phyloP scores from a whole-genome alignment of 2,888 invertebrate species.

The Apotomis turbidana region DNA sequence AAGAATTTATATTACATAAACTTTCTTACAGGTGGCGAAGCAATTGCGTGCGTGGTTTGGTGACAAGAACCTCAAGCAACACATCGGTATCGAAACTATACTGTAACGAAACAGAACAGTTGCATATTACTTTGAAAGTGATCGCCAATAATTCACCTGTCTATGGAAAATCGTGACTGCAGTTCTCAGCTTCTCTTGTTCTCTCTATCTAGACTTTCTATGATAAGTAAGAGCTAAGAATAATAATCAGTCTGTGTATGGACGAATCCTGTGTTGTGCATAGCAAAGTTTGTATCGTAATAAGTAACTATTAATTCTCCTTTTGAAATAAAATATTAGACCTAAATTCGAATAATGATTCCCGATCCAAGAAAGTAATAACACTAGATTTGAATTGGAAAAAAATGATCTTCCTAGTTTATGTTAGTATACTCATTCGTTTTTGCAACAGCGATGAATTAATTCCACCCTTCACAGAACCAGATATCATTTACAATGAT shows the following conservation, averaged over 20 bases:
- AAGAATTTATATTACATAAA: no score
- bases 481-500: not conserved
- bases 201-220: not conserved
- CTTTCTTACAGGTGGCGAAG: slow-evolving; percentile 60
- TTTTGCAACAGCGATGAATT: not conserved
- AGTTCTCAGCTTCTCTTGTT: no score
- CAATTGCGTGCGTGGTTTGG: slow-evolving; percentile 57
- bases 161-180: no score
- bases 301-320: no score
- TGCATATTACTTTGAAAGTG: not conserved
- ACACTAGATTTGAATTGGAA: not conserved
- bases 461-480: slow-evolving; percentile 7
- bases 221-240: no score
- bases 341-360: no score
- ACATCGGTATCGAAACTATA: slow-evolving; percentile 53
- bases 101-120: slow-evolving; percentile 14
- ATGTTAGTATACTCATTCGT: slow-evolving; percentile 13
- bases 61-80: slow-evolving; percentile 57
- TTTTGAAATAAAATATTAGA: no score
- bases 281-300: no score
- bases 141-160: not conserved
- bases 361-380: not conserved
- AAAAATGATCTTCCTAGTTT: slow-evolving; percentile 9
- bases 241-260: no score
- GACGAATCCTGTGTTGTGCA: no score